Evolutionary conservation across 2,888 invertebrate species (phyloP).

Genomic region (Cryptocephalus moraei): DNA sequence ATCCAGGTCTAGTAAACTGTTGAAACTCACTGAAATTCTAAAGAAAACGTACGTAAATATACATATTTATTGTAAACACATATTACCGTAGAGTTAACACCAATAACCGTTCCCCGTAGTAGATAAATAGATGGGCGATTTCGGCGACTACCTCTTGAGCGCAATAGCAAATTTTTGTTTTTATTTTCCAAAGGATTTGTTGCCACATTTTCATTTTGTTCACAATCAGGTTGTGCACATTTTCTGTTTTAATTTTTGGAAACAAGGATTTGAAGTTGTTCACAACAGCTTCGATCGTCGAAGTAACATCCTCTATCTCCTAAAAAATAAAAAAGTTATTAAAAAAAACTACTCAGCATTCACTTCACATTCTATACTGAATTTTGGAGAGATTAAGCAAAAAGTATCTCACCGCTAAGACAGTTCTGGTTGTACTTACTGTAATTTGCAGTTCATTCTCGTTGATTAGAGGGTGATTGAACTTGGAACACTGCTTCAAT

Average conservation of each 20-base stretch:
- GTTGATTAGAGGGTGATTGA: conserved; percentile 12
- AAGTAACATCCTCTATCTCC: conserved; percentile 49
- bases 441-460: conserved; percentile 14
- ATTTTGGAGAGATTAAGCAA: not conserved
- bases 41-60: conserved; percentile 12
- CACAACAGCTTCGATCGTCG: conserved; percentile 43
- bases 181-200: conserved; percentile 43
- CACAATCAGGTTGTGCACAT: conserved; percentile 21
- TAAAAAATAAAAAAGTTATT: conserved; percentile 29
- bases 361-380: no score
- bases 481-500: conserved; percentile 12
- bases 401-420: not conserved
- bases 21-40: conserved; percentile 54
- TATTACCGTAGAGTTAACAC: conserved; percentile 46
- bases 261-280: conserved; percentile 45
- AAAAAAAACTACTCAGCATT: no score
- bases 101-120: conserved; percentile 48
- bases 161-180: conserved; percentile 47
- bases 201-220: conserved; percentile 44
- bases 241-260: conserved; percentile 38
- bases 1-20: conserved; percentile 49
- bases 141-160: conserved; percentile 45
- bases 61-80: not conserved
- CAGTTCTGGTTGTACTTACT: conserved; percentile 9
- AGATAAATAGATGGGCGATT: conserved; percentile 46